Percentiles rank a stretch among this genome's conserved stretches.
Evolutionary conservation across 53 echinoderm and acorn worm genomes (phyloP).

Genomic region (Hippasteria phrygiana): DNA sequence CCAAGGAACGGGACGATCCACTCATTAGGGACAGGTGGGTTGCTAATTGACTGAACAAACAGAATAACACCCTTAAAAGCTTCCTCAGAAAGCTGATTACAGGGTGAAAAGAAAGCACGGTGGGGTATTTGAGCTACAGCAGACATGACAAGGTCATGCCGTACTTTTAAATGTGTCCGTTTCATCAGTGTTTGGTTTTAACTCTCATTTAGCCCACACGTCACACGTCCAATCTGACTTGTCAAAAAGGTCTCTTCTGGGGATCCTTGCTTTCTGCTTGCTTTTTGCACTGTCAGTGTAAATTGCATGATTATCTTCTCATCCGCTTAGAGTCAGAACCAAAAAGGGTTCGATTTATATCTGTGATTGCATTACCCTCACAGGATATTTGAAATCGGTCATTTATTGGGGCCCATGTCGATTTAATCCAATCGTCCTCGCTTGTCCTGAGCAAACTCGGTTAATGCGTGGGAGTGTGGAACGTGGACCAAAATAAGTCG

Average conservation of each 20-base stretch:
- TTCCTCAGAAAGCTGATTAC: neutral
- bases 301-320: neutral
- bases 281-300: too few species aligned
- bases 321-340: neutral
- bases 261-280: too few species aligned
- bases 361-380: neutral
- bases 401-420: neutral
- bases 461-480: neutral
- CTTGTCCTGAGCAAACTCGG: neutral
- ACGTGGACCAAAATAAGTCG: neutral
- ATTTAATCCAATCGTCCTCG: constrained; percentile 3
- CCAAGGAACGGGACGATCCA: neutral
- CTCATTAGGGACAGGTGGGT: constrained; percentile 22
- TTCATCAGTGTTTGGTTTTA: neutral
- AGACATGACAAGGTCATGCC: neutral
- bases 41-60: constrained; percentile 16
- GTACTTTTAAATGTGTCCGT: neutral
- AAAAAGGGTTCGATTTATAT: neutral
- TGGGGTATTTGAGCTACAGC: neutral
- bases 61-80: constrained; percentile 8
- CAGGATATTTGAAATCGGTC: neutral
- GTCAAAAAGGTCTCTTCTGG: too few species aligned
- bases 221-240: too few species aligned
- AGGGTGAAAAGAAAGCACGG: neutral
- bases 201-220: too few species aligned